Percentiles rank a stretch among this genome's conserved stretches.
Conservation (phyloP, 2,888 invertebrate species). For the Agrotis segetum region DNA sequence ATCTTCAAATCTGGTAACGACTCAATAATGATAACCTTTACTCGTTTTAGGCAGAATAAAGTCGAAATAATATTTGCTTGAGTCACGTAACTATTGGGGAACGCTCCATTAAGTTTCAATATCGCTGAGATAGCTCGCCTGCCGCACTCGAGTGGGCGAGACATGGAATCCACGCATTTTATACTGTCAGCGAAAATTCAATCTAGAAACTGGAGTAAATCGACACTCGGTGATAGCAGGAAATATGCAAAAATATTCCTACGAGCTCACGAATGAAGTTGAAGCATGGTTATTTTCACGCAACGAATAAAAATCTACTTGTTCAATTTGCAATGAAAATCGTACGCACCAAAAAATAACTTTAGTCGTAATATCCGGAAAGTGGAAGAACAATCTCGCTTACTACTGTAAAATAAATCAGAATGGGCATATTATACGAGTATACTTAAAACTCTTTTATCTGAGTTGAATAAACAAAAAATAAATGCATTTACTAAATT, state of each 20-base stretch:
- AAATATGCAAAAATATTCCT: slow-evolving; percentile 77
- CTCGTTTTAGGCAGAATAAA: slow-evolving; percentile 53
- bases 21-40: slow-evolving; percentile 47
- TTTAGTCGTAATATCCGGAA: neutral
- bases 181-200: slow-evolving; percentile 80
- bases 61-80: slow-evolving; percentile 63
- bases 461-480: neutral
- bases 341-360: slow-evolving; percentile 4
- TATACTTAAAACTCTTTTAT: neutral
- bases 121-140: slow-evolving; percentile 68
- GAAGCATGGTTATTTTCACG: slow-evolving; percentile 56
- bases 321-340: slow-evolving; percentile 53
- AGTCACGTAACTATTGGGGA: slow-evolving; percentile 67
- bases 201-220: slow-evolving; percentile 75
- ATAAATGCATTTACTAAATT: neutral
- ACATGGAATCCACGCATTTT: slow-evolving; percentile 75
- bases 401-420: neutral
- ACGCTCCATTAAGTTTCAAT: slow-evolving; percentile 73
- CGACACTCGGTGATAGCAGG: slow-evolving; percentile 65
- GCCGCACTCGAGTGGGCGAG: slow-evolving; percentile 64
- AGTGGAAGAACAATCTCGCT: neutral
- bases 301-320: slow-evolving; percentile 54
- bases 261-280: slow-evolving; percentile 66
- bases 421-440: neutral
- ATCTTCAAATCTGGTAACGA: slow-evolving; percentile 32